These are phyloP conservation scores for Myrmecobius fasciatus DNA, from an alignment of 2,113 vertebrate genomes.

Conservation along the genomic window DNA sequence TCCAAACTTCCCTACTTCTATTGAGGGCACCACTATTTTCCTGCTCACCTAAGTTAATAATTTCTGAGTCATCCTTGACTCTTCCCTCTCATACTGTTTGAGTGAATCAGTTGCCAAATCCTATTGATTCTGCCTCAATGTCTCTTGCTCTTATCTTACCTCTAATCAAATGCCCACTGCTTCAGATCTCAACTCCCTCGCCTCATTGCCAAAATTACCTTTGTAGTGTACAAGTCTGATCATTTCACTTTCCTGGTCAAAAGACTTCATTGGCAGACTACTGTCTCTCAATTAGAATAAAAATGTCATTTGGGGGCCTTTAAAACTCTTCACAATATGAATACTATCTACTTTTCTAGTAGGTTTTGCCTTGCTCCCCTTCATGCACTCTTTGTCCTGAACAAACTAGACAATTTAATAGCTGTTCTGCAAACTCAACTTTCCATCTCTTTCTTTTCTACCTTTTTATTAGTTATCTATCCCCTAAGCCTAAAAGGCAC, in stretches of 20 bases:
- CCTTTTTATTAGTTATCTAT: neutral
- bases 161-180: neutral
- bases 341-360: neutral
- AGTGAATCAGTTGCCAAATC: constrained; percentile 5
- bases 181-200: neutral
- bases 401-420: neutral
- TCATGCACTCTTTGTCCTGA: neutral
- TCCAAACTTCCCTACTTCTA: neutral
- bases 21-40: neutral
- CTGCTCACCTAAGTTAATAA: neutral
- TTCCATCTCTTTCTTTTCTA: neutral
- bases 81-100: neutral
- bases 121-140: neutral
- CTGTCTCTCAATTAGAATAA: neutral
- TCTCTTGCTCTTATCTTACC: neutral
- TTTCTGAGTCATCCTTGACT: neutral
- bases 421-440: neutral
- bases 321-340: neutral
- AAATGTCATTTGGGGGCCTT: neutral
- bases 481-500: neutral
- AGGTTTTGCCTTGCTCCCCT: neutral
- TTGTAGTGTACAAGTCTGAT: neutral
- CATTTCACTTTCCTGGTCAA: neutral
- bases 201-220: neutral
- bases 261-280: neutral